Conservation (phyloP, 2,113 vertebrate genomes). For the Psammodynastes pulverulentus region DNA sequence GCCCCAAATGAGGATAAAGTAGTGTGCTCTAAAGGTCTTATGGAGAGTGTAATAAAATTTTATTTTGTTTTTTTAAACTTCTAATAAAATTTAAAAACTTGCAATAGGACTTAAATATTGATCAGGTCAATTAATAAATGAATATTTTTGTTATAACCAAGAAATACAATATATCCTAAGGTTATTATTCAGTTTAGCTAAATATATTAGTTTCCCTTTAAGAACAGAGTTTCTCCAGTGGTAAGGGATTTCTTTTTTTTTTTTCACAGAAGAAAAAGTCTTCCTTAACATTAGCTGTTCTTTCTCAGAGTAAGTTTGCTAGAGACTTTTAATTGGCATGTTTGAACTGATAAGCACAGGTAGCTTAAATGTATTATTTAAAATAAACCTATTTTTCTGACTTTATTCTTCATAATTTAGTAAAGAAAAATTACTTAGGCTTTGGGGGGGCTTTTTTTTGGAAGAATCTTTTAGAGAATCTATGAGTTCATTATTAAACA, state of each 20-base stretch:
- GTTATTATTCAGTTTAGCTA: background rate
- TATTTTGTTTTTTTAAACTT: background rate
- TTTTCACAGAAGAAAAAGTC: background rate
- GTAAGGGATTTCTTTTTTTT: background rate
- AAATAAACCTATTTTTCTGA: background rate
- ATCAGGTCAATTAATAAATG: constrained; percentile 3
- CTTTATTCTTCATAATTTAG: background rate
- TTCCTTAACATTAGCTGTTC: background rate
- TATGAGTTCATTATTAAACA: background rate
- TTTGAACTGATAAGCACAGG: background rate
- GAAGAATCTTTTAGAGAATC: background rate
- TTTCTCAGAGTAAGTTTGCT: background rate
- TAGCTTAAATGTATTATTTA: background rate
- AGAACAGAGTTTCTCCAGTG: background rate
- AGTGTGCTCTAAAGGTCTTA: background rate
- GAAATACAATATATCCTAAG: background rate
- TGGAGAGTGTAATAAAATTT: background rate
- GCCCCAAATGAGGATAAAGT: background rate
- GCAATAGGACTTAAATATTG: background rate
- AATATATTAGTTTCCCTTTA: background rate
- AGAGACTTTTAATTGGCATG: background rate
- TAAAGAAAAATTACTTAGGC: background rate
- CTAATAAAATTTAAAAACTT: background rate
- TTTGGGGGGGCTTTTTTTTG: background rate
- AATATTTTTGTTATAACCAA: background rate